Conservation (phyloP, 2,888 invertebrate genomes). For the Brachyopa scutellaris region DNA sequence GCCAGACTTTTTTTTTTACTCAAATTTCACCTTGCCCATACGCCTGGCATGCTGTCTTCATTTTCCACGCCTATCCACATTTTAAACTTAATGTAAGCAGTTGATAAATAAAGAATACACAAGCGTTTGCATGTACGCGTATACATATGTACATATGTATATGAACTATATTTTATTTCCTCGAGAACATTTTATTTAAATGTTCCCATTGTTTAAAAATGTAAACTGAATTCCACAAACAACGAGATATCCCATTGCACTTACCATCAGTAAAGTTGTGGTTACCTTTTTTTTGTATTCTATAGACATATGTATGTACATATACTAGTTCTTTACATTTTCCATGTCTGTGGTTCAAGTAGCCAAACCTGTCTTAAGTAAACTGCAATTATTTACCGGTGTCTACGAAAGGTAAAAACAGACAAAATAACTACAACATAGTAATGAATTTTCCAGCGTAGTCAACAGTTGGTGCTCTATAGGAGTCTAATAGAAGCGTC, state of each 20-base stretch:
- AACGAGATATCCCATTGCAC: constrained; percentile 38
- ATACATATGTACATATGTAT: too few species aligned
- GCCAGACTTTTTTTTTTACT: too few species aligned
- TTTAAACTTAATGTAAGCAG: too few species aligned
- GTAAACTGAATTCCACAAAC: constrained; percentile 47
- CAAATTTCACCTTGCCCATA: too few species aligned
- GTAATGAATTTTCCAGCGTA: too few species aligned
- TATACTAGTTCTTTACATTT: constrained; percentile 36
- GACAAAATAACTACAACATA: too few species aligned
- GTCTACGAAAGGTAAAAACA: constrained; percentile 37
- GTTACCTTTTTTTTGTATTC: constrained; percentile 6
- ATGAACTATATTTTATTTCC: too few species aligned
- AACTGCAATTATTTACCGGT: constrained; percentile 63
- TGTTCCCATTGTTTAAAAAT: constrained; percentile 29
- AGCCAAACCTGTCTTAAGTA: constrained; percentile 63
- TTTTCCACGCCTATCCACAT: background rate
- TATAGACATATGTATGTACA: too few species aligned
- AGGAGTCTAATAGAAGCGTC: too few species aligned
- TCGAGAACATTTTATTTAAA: too few species aligned
- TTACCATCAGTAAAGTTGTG: constrained; percentile 49
- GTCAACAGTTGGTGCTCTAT: constrained; percentile 25
- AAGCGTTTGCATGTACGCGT: too few species aligned
- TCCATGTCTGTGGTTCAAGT: constrained; percentile 45
- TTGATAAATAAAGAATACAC: too few species aligned
- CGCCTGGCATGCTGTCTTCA: background rate